phyloP scores from a whole-genome alignment of 1,140 invertebrate species.

The Acromyrmex heyeri region DNA sequence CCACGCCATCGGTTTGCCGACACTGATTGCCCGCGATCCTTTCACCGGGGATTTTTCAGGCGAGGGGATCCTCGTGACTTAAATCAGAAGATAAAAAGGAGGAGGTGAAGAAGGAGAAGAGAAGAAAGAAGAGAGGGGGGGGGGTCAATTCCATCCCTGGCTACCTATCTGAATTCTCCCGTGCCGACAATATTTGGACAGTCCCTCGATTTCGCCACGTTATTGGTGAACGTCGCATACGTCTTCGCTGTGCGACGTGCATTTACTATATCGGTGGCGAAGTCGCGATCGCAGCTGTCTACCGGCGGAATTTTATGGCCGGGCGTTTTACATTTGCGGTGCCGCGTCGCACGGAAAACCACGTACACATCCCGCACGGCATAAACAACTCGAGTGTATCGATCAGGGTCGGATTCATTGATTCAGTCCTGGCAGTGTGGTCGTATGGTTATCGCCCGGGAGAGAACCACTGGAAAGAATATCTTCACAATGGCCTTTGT shows the following conservation, averaged over 20 bases:
- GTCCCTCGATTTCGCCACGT: slow-evolving; percentile 55
- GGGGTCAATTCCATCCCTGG: slow-evolving; percentile 33
- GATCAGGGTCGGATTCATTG: slow-evolving; percentile 34
- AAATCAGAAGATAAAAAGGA: slow-evolving; percentile 61
- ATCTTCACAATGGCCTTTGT: slow-evolving; percentile 14
- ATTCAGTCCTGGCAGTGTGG: not conserved
- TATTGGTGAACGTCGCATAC: slow-evolving; percentile 54
- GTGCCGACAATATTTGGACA: slow-evolving; percentile 56
- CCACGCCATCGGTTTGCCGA: slow-evolving; percentile 58
- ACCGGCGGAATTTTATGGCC: slow-evolving; percentile 50
- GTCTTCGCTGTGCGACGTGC: slow-evolving; percentile 45
- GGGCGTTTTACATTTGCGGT: slow-evolving; percentile 71
- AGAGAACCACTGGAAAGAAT: not conserved
- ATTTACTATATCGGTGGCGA: slow-evolving; percentile 42
- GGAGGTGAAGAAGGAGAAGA: not conserved
- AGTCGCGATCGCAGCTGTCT: slow-evolving; percentile 62
- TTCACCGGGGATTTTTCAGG: slow-evolving; percentile 56
- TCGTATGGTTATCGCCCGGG: slow-evolving; percentile 30
- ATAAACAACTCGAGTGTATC: slow-evolving; percentile 59
- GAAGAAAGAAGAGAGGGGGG: slow-evolving; percentile 4
- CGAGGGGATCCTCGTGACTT: slow-evolving; percentile 55
- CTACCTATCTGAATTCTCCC: not conserved
- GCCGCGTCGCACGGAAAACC: slow-evolving; percentile 39
- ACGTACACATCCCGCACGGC: slow-evolving; percentile 47
- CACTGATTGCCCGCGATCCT: slow-evolving; percentile 63